These are phyloP conservation scores for Cryptoblepharus egeriae DNA, from an alignment of 2,797 vertebrate genomes.

Conservation along the genomic window DNA sequence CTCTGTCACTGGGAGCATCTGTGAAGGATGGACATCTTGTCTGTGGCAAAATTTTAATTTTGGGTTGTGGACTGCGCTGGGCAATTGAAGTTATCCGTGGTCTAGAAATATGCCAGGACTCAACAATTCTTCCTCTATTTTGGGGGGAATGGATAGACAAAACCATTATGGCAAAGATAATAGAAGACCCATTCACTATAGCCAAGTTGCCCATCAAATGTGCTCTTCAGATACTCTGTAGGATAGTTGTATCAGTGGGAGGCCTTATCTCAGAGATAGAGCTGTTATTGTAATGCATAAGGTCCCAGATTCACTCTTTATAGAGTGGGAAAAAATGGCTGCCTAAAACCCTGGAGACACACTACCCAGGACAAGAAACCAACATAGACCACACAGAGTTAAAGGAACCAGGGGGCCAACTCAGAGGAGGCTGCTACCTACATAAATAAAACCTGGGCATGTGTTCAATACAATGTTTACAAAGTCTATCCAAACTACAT, in stretches of 20 bases:
- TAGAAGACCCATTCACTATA: not conserved
- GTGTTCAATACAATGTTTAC: not conserved
- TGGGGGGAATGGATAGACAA: not conserved
- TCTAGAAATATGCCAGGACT: not conserved
- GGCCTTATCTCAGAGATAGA: too few relatives aligned
- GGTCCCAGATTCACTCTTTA: too few relatives aligned
- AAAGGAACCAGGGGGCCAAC: too few relatives aligned
- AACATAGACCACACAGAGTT: too few relatives aligned
- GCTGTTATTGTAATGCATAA: too few relatives aligned
- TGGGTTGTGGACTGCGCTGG: not conserved
- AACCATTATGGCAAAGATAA: not conserved
- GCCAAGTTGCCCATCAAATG: not conserved
- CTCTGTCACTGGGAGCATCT: not conserved
- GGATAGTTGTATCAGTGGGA: not conserved
- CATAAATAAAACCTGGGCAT: not conserved
- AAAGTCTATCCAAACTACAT: not conserved
- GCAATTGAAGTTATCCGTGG: not conserved
- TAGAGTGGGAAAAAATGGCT: too few relatives aligned
- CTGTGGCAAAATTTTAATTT: not conserved
- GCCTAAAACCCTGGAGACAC: too few relatives aligned
- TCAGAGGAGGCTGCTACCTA: not conserved
- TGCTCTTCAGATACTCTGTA: not conserved
- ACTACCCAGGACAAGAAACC: too few relatives aligned
- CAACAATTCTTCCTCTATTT: not conserved
- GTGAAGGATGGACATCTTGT: not conserved